Evolutionary conservation across 64 coral and sea anemone species (phyloP), one percentile per base, ranked within the genome.

Genomic region (Pachyseris speciosa): DNA sequence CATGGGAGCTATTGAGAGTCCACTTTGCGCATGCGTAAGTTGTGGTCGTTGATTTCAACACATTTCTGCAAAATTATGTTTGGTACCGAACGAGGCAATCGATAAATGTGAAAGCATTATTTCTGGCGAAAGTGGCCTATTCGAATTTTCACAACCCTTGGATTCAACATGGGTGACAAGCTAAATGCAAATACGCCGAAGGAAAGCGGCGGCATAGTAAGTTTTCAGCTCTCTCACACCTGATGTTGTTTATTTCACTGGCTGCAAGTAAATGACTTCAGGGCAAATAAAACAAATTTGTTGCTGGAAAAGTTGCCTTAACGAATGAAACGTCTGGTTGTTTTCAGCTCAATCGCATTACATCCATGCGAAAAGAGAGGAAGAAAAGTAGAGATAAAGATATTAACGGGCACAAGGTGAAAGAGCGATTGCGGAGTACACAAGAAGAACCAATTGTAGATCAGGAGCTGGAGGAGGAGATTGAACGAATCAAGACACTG

Each of bases 301-400:
- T 60, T 52, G 34, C 61, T 89, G 22, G 60, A 38, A 89, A 66
- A 93, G 51, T 31, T 69, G 29, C 15, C 32, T 32, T 72, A 41
- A 44, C 34, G 29, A 80, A 3, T 61, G 30, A 72, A 37, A 27
- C 16, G 55, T 61, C 22, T 88, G n/a, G n/a, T 72, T 41, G 20
- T 68, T 66, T 29, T 31, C 78, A 93, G 91, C 84, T 93, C 28
- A 87, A 86, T 88, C 85, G 95, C 48, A 92, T 96, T 22, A 87
- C 95, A 45, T 96, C 95, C 27, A 96, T 96, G 95, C 86, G 95
- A 74, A 92, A 91, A 60, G 32, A 91, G 39, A 96, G 89, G 60
- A 92, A 91, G 72, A 93, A 88, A 41, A 8, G 61, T 59, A 93
- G 85, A 34, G 95, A 96, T 37, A 96, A 89, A 42, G 83, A 87